Evolutionary conservation across 2,888 invertebrate genomes (phyloP), one percentile per base, ranked within the genome.

Genomic region (Himalopsyche anomala): DNA sequence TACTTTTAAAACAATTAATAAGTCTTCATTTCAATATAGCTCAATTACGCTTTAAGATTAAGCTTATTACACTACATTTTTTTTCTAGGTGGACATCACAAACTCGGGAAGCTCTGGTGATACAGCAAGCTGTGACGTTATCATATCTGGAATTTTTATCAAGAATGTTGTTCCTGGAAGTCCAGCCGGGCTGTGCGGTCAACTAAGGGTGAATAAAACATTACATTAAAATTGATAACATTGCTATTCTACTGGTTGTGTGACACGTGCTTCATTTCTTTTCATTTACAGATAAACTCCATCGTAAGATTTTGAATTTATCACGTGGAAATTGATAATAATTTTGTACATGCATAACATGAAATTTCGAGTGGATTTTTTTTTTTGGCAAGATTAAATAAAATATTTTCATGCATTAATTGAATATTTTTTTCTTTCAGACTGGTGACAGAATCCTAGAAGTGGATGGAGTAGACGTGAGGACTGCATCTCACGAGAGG

Each of bases 61-160:
- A n/a, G n/a, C n/a, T n/a, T n/a, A n/a, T n/a, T n/a, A n/a, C n/a
- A n/a, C n/a, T n/a, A n/a, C n/a, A n/a, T n/a, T n/a, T n/a, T 28
- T 28, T 83, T 91, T 89, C 38, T 91, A 96, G 96, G 96, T 96
- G 85, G 96, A 97, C 90, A 93, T 97, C 89, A 95, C 95, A 89
- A 94, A 95, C 86, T 94, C 94, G 81, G 93, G 94, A 88, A 94
- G 95, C 84, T 93, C 94, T 69, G 95, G 96, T 85, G 94, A 95
- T 89, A 94, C 95, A 83, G 96, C 96, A 84, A 51, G 80, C 6
- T 51, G 94, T 86, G 94, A 95, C 89, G 95, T 95, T 88, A 96
- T 96, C 11, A 95, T 99, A 89, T 96, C 98, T 86, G 99, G 99
- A 8, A 99, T 99, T 90, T 99, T 99, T 91, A 98, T 99, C 90